Evolutionary conservation across 2,888 invertebrate species (phyloP).

Genomic region (Buathra laborator): DNA sequence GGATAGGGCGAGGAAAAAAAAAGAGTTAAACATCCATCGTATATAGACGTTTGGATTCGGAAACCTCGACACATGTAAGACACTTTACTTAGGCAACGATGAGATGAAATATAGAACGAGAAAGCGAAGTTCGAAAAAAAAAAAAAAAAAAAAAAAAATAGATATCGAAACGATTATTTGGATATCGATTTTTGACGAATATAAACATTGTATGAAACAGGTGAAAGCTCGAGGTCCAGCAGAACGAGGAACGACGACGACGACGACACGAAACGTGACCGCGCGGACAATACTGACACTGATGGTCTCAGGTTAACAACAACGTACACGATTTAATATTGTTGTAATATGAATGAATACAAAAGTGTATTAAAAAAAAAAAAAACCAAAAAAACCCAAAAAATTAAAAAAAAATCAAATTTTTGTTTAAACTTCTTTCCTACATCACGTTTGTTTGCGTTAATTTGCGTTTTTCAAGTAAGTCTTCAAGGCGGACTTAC

Average conservation of each 20-base stretch:
- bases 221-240: slow-evolving; percentile 60
- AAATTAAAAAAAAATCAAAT: slow-evolving; percentile 40
- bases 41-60: slow-evolving; percentile 3
- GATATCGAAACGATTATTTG: neutral
- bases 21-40: neutral
- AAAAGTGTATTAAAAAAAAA: slow-evolving; percentile 36
- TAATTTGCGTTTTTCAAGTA: slow-evolving; percentile 81
- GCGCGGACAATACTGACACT: slow-evolving; percentile 61
- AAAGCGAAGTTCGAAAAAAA: slow-evolving; percentile 35
- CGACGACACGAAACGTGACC: slow-evolving; percentile 65
- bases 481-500: slow-evolving; percentile 85
- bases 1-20: slow-evolving; percentile 32
- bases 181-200: slow-evolving; percentile 4
- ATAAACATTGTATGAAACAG: slow-evolving; percentile 22
- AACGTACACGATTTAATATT: slow-evolving; percentile 41
- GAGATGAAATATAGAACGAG: slow-evolving; percentile 41
- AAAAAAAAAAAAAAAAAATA: slow-evolving; percentile 31
- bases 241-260: slow-evolving; percentile 46
- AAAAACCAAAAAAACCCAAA: slow-evolving; percentile 40
- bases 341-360: slow-evolving; percentile 23
- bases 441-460: slow-evolving; percentile 69
- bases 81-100: slow-evolving; percentile 36
- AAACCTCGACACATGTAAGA: slow-evolving; percentile 4
- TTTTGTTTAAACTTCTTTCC: slow-evolving; percentile 52
- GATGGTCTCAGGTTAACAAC: slow-evolving; percentile 47